A percentile compares a stretch with the other conserved stretches of the same genome.
Evolutionary conservation across 1,140 invertebrate species (phyloP).

Genomic region (Anagrus nilaparvatae): DNA sequence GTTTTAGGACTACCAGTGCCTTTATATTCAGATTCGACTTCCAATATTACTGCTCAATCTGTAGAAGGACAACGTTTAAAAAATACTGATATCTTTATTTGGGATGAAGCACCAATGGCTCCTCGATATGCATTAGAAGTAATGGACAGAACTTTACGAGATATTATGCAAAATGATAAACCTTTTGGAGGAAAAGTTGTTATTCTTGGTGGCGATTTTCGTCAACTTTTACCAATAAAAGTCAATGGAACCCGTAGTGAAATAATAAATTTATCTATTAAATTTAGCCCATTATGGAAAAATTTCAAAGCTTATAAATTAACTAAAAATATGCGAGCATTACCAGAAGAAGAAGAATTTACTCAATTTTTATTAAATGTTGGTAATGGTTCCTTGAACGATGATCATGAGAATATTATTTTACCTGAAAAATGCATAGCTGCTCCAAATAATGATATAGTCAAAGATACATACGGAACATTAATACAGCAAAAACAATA

Average conservation of each 20-base stretch:
- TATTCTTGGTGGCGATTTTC: constrained; percentile 19
- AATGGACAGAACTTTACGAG: background rate
- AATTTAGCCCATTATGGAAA: constrained; percentile 15
- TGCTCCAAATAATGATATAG: background rate
- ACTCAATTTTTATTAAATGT: constrained; percentile 14
- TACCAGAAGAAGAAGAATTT: constrained; percentile 8
- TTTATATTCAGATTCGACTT: constrained; percentile 11
- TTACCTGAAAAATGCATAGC: constrained; percentile 8
- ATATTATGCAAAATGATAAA: constrained; percentile 2
- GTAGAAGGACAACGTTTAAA: constrained; percentile 7
- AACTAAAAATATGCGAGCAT: constrained; percentile 9
- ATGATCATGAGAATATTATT: constrained; percentile 1
- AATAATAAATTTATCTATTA: constrained; percentile 15
- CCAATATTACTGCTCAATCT: constrained; percentile 27
- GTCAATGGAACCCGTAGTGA: constrained; percentile 15
- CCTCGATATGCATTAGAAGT: constrained; percentile 2
- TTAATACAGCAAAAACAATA: background rate
- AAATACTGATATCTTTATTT: constrained; percentile 19
- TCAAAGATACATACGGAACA: constrained; percentile 7
- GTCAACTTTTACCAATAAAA: constrained; percentile 22
- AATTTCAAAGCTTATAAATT: constrained; percentile 7
- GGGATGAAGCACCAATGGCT: constrained; percentile 21
- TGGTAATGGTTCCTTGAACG: constrained; percentile 11
- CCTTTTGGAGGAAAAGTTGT: constrained; percentile 4
- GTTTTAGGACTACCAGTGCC: constrained; percentile 13